Percentiles rank a stretch among this genome's conserved stretches.
Evolutionary conservation across 2,113 vertebrate genomes (phyloP).

Genomic region (Diadophis punctatus): DNA sequence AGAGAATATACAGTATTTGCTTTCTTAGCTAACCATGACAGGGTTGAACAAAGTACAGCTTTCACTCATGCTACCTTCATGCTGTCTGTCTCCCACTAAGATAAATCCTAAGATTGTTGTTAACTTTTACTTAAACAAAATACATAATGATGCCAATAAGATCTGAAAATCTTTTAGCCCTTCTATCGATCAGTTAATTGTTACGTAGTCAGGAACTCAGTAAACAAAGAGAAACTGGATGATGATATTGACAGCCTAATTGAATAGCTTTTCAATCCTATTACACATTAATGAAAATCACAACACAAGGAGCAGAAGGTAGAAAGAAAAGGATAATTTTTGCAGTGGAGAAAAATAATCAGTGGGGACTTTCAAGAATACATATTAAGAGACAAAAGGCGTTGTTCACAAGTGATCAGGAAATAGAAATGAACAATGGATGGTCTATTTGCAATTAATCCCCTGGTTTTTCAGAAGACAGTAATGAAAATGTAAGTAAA

Average conservation of each 20-base stretch:
- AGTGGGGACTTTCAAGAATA: background rate
- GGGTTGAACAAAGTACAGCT: background rate
- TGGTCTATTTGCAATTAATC: background rate
- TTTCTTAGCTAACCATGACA: constrained; percentile 1
- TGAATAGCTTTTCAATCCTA: background rate
- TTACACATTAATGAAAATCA: background rate
- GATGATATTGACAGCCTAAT: background rate
- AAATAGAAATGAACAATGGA: background rate
- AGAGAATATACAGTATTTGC: background rate
- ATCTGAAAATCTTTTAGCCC: background rate
- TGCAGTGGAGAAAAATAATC: background rate
- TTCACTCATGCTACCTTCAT: background rate
- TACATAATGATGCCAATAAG: background rate
- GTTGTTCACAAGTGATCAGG: background rate
- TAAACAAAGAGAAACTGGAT: background rate
- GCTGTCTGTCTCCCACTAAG: background rate
- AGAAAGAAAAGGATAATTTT: background rate
- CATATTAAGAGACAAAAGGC: background rate
- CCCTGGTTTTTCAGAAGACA: background rate
- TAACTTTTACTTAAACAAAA: constrained; percentile 24
- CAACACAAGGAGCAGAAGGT: background rate
- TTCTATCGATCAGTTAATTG: background rate
- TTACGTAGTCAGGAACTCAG: background rate
- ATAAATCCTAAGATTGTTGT: constrained; percentile 14
- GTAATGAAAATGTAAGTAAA: background rate